Evolutionary conservation across 2,797 vertebrate species (phyloP).

Genomic region (Glyptemys insculpta): DNA sequence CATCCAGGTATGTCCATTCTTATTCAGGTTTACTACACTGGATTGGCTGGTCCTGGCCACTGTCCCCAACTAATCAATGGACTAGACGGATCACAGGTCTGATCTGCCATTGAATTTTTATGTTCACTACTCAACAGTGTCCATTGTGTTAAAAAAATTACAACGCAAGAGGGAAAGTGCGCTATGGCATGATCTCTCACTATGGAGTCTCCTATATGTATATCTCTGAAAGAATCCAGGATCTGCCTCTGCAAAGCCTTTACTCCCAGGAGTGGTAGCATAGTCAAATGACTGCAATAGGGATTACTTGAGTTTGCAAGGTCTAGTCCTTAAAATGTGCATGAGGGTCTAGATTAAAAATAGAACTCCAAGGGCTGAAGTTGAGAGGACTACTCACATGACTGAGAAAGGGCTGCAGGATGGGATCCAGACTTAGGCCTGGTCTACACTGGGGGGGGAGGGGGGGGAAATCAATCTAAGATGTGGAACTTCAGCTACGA

Average conservation of each 20-base stretch:
- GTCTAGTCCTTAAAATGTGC: background rate
- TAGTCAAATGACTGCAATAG: background rate
- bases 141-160: fast-evolving
- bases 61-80: background rate
- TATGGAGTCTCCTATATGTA: background rate
- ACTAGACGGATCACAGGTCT: background rate
- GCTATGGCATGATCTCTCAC: background rate
- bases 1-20: conserved; percentile 52
- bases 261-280: background rate
- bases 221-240: background rate
- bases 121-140: background rate
- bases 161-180: background rate
- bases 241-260: background rate
- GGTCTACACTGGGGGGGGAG: too few species aligned
- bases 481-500: too few species aligned
- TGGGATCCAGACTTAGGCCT: background rate
- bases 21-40: background rate
- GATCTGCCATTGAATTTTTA: background rate
- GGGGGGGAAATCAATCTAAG: too few species aligned
- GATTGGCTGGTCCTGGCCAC: fast-evolving
- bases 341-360: background rate
- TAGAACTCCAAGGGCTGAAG: background rate
- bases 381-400: background rate
- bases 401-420: background rate
- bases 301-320: background rate